phyloP scores from a whole-genome alignment of 1,140 invertebrate genomes.

The Hormaphis cornu region DNA sequence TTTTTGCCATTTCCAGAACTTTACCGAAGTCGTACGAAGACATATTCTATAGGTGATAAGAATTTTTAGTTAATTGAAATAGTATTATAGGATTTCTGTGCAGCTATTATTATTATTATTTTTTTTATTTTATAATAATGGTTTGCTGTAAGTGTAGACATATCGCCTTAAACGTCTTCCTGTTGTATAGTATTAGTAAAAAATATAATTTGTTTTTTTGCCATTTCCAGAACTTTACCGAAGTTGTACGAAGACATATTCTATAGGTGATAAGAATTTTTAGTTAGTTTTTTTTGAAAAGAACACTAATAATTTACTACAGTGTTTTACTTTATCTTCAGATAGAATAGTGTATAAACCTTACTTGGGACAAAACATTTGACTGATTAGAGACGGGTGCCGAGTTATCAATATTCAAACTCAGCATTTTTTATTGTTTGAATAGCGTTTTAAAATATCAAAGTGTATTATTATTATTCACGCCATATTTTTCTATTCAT shows the following conservation, averaged over 20 bases:
- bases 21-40: not conserved
- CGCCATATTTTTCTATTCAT: too few species aligned
- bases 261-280: not conserved
- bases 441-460: not conserved
- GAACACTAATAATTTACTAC: not conserved
- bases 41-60: not conserved
- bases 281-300: slow-evolving; percentile 10
- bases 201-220: not conserved
- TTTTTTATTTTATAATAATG: too few species aligned
- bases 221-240: not conserved
- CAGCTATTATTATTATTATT: not conserved
- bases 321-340: not conserved
- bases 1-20: not conserved
- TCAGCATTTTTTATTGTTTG: slow-evolving; percentile 10
- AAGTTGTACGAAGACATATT: not conserved
- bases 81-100: not conserved
- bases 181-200: not conserved
- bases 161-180: slow-evolving; percentile 28
- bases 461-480: not conserved
- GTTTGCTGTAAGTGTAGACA: slow-evolving; percentile 18
- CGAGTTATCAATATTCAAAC: not conserved
- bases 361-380: not conserved
- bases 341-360: not conserved
- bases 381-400: slow-evolving; percentile 23
- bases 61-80: slow-evolving; percentile 1